Base-by-base conservation (phyloP, 2,888 invertebrate species). In the Tenthredo scrophulariae region DNA sequence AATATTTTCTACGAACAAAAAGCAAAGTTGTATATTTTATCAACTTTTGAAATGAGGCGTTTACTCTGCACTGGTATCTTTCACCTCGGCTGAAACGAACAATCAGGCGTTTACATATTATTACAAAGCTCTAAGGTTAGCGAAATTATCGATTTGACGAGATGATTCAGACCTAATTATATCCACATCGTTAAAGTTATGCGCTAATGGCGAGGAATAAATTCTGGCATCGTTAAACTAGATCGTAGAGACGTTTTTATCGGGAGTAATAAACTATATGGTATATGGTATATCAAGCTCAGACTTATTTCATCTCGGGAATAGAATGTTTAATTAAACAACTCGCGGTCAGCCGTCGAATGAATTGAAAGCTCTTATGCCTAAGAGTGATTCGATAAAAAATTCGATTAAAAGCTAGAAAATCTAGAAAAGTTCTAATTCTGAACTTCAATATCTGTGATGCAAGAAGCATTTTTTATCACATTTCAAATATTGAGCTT, bases 281-380 rank as follows among this genome's bases (percentile, higher is more conserved):
- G 37, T 37, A 37, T 37, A 37, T 37, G 37, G 37, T 37, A 58
- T 54, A 79, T 79, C 58, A 79, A 79, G 5, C 58, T 79, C 58
- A 79, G 79, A 58, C 58, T 22, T 37, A 54, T 79, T 79, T 54
- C 3, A n/a, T 79, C 5, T 79, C n/a, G 33, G 79, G n/a, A 37
- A 79, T 79, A 54, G n/a, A 54, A 54, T n/a, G 29, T 79, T 58
- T 54, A 79, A 79, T 79, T 58, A 54, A 79, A 79, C 58, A 50
- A 29, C 15, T 22, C 4, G 58, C 79, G 15, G n/a, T 46, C 54
- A 54, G 9, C 43, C 18, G 26, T 26, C 9, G 79, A 18, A 33
- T 29, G 18, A 70, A 58, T 79, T 6, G 33, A 72, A 72, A 62
- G 62, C 26, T 26, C 22, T 22, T 26, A 15, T 0, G 58, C 7